Evolutionary conservation across 1,140 invertebrate species (phyloP), one percentile per base, ranked within the genome.

Genomic region (Caenorhabditis brenneri): DNA sequence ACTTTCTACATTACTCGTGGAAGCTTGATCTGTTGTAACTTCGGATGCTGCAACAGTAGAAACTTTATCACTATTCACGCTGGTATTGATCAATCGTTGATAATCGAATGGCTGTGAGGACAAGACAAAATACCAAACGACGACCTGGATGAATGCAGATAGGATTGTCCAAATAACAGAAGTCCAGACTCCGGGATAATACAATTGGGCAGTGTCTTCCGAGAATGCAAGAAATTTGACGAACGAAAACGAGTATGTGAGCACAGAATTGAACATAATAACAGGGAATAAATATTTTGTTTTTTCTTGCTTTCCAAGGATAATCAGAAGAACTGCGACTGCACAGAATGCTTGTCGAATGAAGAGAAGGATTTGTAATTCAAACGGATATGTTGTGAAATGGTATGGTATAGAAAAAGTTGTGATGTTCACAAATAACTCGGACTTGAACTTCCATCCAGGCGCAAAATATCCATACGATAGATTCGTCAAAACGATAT

Each of bases 171-270:
- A 82, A 16, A 42, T 16, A 22, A 79, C 42, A 58, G 49, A 42
- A 58, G 86, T 60, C 79, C 84, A 86, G 0, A 86, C 12, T 36
- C 84, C 84, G 3, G 84, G 55, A 33, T 58, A 81, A 27, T 81
- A 81, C 16, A 81, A 48, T 49, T 83, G 81, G 9, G 58, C 82
- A 4, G 12, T 12, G 36, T 69, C 22, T 51, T 86, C 85, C 15
- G 84, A 86, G 36, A 86, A 79, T 10, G 85, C 85, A 15, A 86
- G 83, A 15, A 86, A 53, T 39, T 86, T 86, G 31, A 83, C 55
- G 12, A 86, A 16, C 5, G 80, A 48, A 29, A 78, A 86, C 0
- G 79, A 85, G 29, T 83, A 83, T 31, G 16, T 29, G 48, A 53
- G 9, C 1, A 83, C 82, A 15, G 82, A 69, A n/a, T 53, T 53